Base-by-base conservation (phyloP, 2,888 invertebrate genomes). In the Macaria liturata region DNA sequence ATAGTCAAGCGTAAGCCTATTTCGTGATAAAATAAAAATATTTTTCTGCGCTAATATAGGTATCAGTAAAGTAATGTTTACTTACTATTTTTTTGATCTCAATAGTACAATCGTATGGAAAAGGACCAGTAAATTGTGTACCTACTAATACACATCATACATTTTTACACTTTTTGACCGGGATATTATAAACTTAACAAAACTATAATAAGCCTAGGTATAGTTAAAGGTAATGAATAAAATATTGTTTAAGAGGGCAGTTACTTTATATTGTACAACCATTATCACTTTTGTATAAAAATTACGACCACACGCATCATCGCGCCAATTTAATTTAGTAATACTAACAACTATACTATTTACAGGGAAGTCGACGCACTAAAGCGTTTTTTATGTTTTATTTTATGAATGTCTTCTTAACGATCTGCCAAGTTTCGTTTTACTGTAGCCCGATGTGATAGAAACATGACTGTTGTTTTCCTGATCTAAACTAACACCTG, bases 391-490 rank as follows among this genome's bases (percentile, higher is more conserved):
- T 68, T 57, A 48, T 61, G 68, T 72, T 20, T 20, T 20, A 20
- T 68, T 87, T 71, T 90, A 77, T 86, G 83, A 88, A 76, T 86
- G 82, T 82, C 83, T 83, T 77, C 87, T 81, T 74, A 92, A 69
- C 66, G 88, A 81, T 81, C 92, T 84, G 67, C 92, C 92, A 40
- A 78, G 84, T 82, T 92, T 92, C 65, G 91, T 92, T 91, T 91
- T 91, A 80, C 92, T 92, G 74, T 92, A 92, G 43, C 92, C 89
- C 56, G 92, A 91, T 66, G 90, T 83, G 80, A 91, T 91, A 72
- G 88, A 89, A 51, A 91, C 86, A 75, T 86, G 80, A 68, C 88
- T 88, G 61, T 71, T 80, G 68, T 79, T 81, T 66, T 76, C 84
- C 65, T 84, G 78, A 59, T 88, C 80, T 82, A 89, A 77, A 58